A percentile compares a stretch with the other conserved stretches of the same genome.
Evolutionary conservation across 1,140 invertebrate species (phyloP).

Genomic region (Eumeta japonica): DNA sequence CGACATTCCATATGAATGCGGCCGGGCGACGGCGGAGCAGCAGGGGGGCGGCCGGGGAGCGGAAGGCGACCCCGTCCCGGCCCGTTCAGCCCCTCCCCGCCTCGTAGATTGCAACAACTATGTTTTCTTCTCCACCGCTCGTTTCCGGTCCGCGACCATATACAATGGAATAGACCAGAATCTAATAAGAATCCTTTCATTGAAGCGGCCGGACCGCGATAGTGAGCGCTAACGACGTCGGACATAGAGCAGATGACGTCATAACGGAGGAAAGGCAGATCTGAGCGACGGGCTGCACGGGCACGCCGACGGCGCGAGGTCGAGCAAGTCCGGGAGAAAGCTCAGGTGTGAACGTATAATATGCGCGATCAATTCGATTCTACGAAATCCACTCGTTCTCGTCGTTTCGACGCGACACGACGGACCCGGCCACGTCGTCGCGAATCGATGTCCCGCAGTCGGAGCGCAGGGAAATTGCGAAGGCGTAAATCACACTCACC

Average conservation of each 20-base stretch:
- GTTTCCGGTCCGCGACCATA: constrained; percentile 45
- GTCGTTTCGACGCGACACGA: constrained; percentile 30
- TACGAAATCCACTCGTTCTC: no score
- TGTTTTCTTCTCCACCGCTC: constrained; percentile 46
- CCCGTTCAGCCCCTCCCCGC: constrained; percentile 43
- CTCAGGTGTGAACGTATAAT: no score
- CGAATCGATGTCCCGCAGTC: constrained; percentile 22
- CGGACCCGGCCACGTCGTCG: constrained; percentile 37
- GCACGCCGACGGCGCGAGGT: constrained; percentile 2
- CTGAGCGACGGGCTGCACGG: no score
- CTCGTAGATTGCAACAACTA: no score
- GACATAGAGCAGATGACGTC: constrained; percentile 14
- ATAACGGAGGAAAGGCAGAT: no score
- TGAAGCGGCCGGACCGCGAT: background rate
- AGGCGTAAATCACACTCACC: constrained; percentile 43
- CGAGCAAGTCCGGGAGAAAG: no score
- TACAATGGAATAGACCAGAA: constrained; percentile 38
- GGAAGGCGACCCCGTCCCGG: constrained; percentile 46
- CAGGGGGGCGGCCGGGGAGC: no score
- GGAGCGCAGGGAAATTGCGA: constrained; percentile 19
- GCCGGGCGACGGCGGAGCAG: constrained; percentile 34
- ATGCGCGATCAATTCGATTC: no score
- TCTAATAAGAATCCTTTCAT: constrained; percentile 35
- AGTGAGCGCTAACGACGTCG: background rate
- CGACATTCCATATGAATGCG: constrained; percentile 54